Evolutionary conservation across 1,140 invertebrate genomes (phyloP).

Genomic region (Heliconius hewitsoni): DNA sequence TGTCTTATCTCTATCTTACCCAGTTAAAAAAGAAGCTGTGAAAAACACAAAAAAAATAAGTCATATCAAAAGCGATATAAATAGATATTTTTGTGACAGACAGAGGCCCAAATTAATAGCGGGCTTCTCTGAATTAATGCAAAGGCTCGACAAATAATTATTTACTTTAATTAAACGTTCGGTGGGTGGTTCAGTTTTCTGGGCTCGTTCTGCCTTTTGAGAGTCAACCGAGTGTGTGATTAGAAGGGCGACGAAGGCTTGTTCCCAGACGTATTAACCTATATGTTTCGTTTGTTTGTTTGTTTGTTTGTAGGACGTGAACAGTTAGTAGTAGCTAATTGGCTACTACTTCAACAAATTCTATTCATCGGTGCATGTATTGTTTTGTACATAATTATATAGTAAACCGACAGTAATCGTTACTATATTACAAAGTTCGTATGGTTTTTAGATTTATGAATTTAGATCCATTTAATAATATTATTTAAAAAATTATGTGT

Average conservation of each 20-base stretch:
- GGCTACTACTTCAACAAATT: constrained; percentile 13
- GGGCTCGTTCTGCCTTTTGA: constrained; percentile 54
- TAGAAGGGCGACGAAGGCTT: constrained; percentile 54
- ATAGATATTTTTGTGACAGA: constrained; percentile 33
- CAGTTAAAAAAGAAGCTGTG: no score
- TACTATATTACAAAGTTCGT: neutral
- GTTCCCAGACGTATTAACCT: constrained; percentile 45
- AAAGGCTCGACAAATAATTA: constrained; percentile 55
- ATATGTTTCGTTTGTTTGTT: constrained; percentile 50
- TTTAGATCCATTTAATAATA: neutral
- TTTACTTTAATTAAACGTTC: constrained; percentile 67
- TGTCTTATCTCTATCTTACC: no score
- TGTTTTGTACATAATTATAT: neutral
- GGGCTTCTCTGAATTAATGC: constrained; percentile 48
- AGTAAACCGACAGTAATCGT: neutral
- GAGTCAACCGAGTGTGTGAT: constrained; percentile 65
- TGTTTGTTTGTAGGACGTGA: constrained; percentile 41
- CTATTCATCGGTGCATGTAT: neutral
- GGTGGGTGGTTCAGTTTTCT: constrained; percentile 48
- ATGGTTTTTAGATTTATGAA: neutral
- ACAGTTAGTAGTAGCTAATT: constrained; percentile 38
- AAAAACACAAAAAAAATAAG: no score
- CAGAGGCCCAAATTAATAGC: constrained; percentile 45
- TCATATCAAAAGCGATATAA: constrained; percentile 21
- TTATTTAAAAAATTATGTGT: neutral